phyloP scores from a whole-genome alignment of 2,888 invertebrate species.

The Magallana nippona region DNA sequence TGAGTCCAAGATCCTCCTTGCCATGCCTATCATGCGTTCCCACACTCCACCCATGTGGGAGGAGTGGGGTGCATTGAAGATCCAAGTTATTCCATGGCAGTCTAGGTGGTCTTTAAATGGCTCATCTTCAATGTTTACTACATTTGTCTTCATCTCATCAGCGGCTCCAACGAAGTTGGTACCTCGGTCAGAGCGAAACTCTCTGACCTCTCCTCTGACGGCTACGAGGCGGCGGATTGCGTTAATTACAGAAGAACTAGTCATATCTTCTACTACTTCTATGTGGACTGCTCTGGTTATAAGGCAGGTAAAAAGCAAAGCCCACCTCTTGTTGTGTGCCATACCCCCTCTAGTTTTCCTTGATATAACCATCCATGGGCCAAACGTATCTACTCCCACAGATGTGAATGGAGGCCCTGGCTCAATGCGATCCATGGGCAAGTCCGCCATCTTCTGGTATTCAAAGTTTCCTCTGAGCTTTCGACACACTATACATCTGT shows the following conservation, averaged over 20 bases:
- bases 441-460: slow-evolving; percentile 12
- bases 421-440: neutral
- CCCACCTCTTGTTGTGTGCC: neutral
- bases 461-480: neutral
- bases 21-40: slow-evolving; percentile 47
- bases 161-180: slow-evolving; percentile 46
- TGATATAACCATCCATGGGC: too few relatives aligned
- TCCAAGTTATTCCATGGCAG: slow-evolving; percentile 33
- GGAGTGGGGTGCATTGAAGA: slow-evolving; percentile 47
- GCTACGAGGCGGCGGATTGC: neutral
- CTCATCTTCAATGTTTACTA: slow-evolving; percentile 29
- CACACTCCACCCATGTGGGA: slow-evolving; percentile 50
- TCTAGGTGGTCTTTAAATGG: slow-evolving; percentile 3
- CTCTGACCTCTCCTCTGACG: slow-evolving; percentile 26
- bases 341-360: neutral
- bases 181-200: slow-evolving; percentile 46
- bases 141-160: slow-evolving; percentile 12
- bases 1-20: slow-evolving; percentile 47
- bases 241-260: neutral
- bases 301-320: neutral
- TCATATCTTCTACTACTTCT: slow-evolving; percentile 1
- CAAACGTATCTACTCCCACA: too few relatives aligned
- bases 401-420: too few relatives aligned
- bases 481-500: neutral
- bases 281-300: neutral